Evolutionary conservation across 2,888 invertebrate genomes (phyloP), one percentile per base, ranked within the genome.

Genomic region (Druceiella hillmani): DNA sequence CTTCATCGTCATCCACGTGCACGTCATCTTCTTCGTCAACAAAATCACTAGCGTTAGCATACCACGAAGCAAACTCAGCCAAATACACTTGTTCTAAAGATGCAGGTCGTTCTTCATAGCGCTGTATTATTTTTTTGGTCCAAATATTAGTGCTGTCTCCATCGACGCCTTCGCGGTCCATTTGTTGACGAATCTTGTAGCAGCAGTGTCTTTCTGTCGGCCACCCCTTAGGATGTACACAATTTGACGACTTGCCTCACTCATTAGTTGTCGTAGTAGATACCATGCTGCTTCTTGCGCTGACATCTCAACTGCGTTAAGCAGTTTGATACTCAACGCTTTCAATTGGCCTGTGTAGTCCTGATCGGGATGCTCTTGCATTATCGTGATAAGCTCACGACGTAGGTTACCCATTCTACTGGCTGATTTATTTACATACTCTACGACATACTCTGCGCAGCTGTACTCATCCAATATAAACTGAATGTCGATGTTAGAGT

Each of bases 241-340:
- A 36, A 59, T 38, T 27, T 45, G 38, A 26, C 39, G 28, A 4
- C 55, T 57, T 37, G 52, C 33, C 46, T n/a, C n/a, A 10, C 55
- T 56, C 64, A 66, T 67, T 6, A 61, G 60, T 41, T 61, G 51
- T 17, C 62, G 48, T 29, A 68, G 41, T 2, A 67, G 41, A 53
- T 55, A 65, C 63, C 63, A 66, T 36, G 64, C 64, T 31, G 63
- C 62, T 51, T 61, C 60, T 53, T 62, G 61, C 38, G 49, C 51
- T 3, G 52, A 46, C 16, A 63, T 56, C 43, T 62, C 61, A 15
- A 53, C 49, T 17, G 34, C 33, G 40, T 62, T 59, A 0, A 62
- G 43, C 22, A 61, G 28, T 25, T 58, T 34, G 3, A 57, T 37
- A 41, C 55, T 49, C 22, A 58, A 42, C 46, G 50, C 54, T 41